Percentiles rank a stretch among this genome's conserved stretches.
Evolutionary conservation across 2,888 invertebrate species (phyloP).

Genomic region (Abscondita cerata): DNA sequence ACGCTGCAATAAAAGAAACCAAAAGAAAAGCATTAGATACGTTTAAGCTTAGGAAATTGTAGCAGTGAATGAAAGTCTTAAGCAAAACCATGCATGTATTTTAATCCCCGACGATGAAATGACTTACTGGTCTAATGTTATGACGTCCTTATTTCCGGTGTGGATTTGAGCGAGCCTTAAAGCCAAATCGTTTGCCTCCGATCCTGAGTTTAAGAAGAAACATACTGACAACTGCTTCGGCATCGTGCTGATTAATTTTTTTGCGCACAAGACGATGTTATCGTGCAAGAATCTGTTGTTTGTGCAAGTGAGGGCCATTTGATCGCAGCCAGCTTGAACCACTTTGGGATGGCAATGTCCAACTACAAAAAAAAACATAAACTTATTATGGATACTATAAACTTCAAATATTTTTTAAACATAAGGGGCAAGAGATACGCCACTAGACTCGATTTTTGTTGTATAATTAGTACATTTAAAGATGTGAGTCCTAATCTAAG

Average conservation of each 20-base stretch:
- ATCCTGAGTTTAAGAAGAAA: constrained; percentile 97
- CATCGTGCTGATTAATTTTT: constrained; percentile 80
- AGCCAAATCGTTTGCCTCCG: constrained; percentile 98
- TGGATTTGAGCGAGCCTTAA: constrained; percentile 87
- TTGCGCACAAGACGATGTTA: constrained; percentile 90
- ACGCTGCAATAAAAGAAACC: constrained; percentile 56
- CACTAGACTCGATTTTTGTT: too few species aligned
- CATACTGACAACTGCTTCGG: constrained; percentile 89
- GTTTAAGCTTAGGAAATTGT: background rate
- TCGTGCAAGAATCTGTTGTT: constrained; percentile 97
- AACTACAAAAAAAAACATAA: too few species aligned
- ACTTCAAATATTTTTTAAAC: too few species aligned
- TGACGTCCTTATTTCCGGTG: constrained; percentile 87
- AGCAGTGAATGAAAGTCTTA: background rate
- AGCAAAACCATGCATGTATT: background rate
- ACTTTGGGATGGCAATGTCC: constrained; percentile 98
- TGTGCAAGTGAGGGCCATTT: constrained; percentile 91
- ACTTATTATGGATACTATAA: too few species aligned
- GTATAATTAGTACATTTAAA: too few species aligned
- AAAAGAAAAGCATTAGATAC: constrained; percentile 50
- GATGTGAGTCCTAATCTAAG: too few species aligned
- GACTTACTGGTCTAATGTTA: constrained; percentile 96
- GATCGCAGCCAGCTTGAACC: constrained; percentile 86
- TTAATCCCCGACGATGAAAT: too few species aligned
- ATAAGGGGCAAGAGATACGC: too few species aligned